A percentile compares a stretch with the other conserved stretches of the same genome.
Conservation (phyloP, 2,113 vertebrate genomes). For the Varanus salvator region DNA sequence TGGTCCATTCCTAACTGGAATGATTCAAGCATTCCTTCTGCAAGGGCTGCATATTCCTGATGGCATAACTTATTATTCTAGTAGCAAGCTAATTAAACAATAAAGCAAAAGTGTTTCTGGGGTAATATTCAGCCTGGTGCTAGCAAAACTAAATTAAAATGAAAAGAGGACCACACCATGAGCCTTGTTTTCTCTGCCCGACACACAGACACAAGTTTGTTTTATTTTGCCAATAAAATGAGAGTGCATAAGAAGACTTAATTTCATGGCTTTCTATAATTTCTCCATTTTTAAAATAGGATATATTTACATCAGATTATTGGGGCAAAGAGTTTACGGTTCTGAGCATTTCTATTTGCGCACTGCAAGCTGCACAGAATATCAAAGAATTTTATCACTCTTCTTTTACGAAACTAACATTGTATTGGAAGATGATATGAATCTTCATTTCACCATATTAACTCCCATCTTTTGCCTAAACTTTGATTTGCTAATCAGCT, state of each 20-base stretch:
- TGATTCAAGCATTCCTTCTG: conserved; percentile 21
- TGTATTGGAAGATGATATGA: conserved; percentile 78
- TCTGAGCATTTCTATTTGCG: conserved; percentile 71
- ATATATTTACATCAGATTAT: conserved; percentile 59
- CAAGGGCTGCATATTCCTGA: neutral
- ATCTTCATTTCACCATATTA: conserved; percentile 84
- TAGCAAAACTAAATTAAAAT: neutral
- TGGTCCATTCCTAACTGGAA: neutral
- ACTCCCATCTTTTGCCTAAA: conserved; percentile 77
- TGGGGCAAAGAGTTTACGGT: conserved; percentile 70
- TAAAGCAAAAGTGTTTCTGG: conserved; percentile 49
- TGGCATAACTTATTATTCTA: conserved; percentile 51
- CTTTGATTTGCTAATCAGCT: conserved; percentile 79
- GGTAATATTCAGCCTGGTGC: conserved; percentile 18
- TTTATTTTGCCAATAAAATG: conserved; percentile 45
- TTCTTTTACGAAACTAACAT: conserved; percentile 79
- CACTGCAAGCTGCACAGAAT: conserved; percentile 69
- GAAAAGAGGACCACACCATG: conserved; percentile 5
- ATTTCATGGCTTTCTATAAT: conserved; percentile 32
- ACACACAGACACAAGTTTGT: conserved; percentile 28
- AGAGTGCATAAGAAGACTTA: conserved; percentile 34
- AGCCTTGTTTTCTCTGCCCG: conserved; percentile 25
- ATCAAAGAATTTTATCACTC: conserved; percentile 79
- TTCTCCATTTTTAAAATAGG: conserved; percentile 61
- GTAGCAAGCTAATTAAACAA: conserved; percentile 57